A percentile compares a stretch with the other conserved stretches of the same genome.
Conservation (phyloP, 2,888 invertebrate genomes). For the Caenorhabditis afra region DNA sequence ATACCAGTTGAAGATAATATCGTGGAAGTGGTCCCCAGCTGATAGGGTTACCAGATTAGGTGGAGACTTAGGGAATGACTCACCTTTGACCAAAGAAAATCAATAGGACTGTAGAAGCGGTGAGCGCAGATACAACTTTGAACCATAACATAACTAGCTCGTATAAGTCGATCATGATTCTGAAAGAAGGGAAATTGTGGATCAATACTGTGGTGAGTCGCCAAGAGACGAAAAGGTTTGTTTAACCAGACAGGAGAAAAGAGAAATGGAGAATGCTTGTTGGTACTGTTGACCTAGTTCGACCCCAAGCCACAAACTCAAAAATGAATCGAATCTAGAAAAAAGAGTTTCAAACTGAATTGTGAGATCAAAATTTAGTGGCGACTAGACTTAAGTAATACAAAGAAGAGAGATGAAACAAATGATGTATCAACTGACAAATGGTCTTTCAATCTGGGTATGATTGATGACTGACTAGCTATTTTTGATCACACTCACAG, state of each 20-base stretch:
- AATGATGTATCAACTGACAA: slow-evolving; percentile 30
- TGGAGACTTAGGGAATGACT: slow-evolving; percentile 1
- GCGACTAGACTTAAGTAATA: too few relatives aligned
- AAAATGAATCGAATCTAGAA: neutral
- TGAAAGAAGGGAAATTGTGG: slow-evolving; percentile 3
- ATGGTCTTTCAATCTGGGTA: slow-evolving; percentile 34
- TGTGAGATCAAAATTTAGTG: too few relatives aligned
- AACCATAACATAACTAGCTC: too few relatives aligned
- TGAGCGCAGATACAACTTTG: too few relatives aligned
- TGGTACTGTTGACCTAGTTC: slow-evolving; percentile 40
- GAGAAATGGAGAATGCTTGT: slow-evolving; percentile 41
- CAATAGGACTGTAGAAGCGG: slow-evolving; percentile 56
- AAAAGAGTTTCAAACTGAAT: too few relatives aligned
- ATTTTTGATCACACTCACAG: slow-evolving; percentile 31
- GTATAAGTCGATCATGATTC: slow-evolving; percentile 18
- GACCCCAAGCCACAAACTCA: slow-evolving; percentile 9
- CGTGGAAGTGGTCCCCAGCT: slow-evolving; percentile 70
- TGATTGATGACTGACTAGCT: slow-evolving; percentile 52
- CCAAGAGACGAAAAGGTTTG: slow-evolving; percentile 16
- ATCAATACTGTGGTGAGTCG: slow-evolving; percentile 1
- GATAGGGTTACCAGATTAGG: neutral
- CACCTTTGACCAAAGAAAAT: slow-evolving; percentile 62
- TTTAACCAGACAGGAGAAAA: slow-evolving; percentile 49
- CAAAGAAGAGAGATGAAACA: too few relatives aligned
- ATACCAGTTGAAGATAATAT: slow-evolving; percentile 64